Evolutionary conservation across 2,113 vertebrate species (phyloP).

Genomic region (Microtus oregoni): DNA sequence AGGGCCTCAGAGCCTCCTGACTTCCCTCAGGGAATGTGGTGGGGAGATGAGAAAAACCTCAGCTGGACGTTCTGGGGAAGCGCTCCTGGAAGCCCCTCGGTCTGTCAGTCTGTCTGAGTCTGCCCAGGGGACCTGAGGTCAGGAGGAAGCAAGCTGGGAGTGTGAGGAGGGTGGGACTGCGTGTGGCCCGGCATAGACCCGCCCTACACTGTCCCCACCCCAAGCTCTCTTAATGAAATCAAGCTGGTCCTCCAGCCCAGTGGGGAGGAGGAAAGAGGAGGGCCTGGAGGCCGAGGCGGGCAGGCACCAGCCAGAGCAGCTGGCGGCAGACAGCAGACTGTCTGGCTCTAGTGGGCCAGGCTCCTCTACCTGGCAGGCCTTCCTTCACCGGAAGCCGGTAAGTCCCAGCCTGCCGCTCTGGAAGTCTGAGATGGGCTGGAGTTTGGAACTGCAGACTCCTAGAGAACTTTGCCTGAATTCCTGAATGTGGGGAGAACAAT

Average conservation of each 20-base stretch:
- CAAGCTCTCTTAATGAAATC: slow-evolving; percentile 92
- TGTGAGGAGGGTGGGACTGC: slow-evolving; percentile 47
- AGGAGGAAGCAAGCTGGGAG: neutral
- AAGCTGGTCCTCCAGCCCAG: slow-evolving; percentile 87
- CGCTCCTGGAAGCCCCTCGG: neutral
- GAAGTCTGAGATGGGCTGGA: too few species aligned
- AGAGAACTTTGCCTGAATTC: neutral
- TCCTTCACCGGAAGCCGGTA: slow-evolving; percentile 38
- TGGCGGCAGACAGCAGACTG: neutral
- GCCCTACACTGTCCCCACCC: slow-evolving; percentile 84
- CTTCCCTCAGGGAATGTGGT: neutral
- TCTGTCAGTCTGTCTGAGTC: neutral
- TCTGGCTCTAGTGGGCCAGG: neutral
- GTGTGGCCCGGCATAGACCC: slow-evolving; percentile 76
- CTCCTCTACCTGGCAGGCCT: slow-evolving; percentile 39
- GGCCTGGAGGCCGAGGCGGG: slow-evolving; percentile 10
- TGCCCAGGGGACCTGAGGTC: neutral
- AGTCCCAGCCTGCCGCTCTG: neutral
- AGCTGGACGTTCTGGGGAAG: neutral
- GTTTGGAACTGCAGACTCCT: neutral
- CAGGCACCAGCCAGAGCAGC: slow-evolving; percentile 21
- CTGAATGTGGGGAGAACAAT: neutral
- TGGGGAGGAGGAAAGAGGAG: neutral
- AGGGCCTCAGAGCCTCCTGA: slow-evolving; percentile 7
- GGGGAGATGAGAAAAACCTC: neutral